These are phyloP conservation scores for Promerops cafer DNA, from an alignment of 2,113 vertebrate species.

Conservation along the genomic window DNA sequence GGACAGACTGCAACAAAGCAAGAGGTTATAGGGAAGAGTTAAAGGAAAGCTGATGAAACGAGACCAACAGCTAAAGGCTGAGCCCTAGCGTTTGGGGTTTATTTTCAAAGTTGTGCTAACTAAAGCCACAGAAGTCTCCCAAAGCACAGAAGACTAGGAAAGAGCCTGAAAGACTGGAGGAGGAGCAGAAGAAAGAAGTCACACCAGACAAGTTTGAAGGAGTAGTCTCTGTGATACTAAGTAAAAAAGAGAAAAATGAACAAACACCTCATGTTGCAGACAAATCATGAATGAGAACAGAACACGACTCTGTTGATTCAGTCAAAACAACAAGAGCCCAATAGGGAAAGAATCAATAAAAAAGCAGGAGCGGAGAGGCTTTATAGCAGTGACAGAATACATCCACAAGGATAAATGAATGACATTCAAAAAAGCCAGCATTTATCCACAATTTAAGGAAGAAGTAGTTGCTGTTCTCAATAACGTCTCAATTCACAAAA, in stretches of 20 bases:
- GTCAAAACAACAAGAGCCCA: background rate
- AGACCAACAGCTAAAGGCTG: background rate
- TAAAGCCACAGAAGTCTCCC: background rate
- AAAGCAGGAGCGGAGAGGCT: background rate
- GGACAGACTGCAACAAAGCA: background rate
- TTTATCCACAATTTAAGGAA: background rate
- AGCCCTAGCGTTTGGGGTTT: background rate
- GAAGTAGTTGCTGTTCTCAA: background rate
- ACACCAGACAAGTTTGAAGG: background rate
- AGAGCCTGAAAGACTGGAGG: background rate
- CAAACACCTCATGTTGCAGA: background rate
- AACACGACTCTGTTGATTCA: background rate
- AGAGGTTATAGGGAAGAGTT: background rate
- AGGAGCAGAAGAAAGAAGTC: background rate
- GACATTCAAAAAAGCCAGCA: background rate
- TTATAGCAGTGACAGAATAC: background rate
- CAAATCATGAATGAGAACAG: background rate
- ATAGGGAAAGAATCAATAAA: constrained; percentile 15
- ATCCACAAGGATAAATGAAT: background rate
- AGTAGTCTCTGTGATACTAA: background rate
- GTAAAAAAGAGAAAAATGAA: background rate
- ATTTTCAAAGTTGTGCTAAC: background rate
- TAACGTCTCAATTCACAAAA: background rate
- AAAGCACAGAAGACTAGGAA: background rate
- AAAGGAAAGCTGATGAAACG: background rate